Base-by-base conservation (phyloP, 2,797 vertebrate species). In the Oreonectes daqikongensis region DNA sequence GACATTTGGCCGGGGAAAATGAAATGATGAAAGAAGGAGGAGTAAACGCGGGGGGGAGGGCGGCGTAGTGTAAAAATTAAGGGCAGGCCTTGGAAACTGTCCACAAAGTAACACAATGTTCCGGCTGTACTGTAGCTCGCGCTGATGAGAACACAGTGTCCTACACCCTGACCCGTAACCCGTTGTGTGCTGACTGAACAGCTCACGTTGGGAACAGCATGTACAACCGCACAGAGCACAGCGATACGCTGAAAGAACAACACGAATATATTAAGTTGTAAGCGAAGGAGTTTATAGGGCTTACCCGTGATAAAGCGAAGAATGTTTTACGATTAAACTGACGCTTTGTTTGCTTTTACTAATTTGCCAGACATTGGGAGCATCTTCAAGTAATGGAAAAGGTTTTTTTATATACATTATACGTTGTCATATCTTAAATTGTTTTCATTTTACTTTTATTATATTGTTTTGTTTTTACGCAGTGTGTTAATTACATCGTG, bases 61-160 rank as follows among this genome's bases (percentile, higher is more conserved):
- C 78, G 86, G 30, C 86, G 89, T 87, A 87, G 91, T 87, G 89
- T 91, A 78, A 90, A 91, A 91, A 87, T 86, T 69, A 88, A 91
- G 91, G 92, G 93, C 92, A 92, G 92, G 92, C 92, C 90, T 93
- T 94, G 93, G 93, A 93, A 90, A 90, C 88, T 88, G 81, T 92
- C 92, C 92, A 93, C 93, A 92, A 92, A 93, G 93, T 94, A 94
- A 94, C 93, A 94, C 93, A 94, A 93, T 94, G 93, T 94, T 93
- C 93, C 91, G 92, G 93, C 92, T 93, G 92, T 93, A 92, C 93
- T 93, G 92, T 93, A 90, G 92, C 92, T 88, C 67, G 85, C 90
- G 88, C 90, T 90, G 91, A 92, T 89, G 91, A 94, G 93, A 93
- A 94, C 93, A 94, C 92, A 86, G 92, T 94, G 93, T 94, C 93